Evolutionary conservation across 2,113 vertebrate genomes (phyloP).

Genomic region (Muscicapa adusta): DNA sequence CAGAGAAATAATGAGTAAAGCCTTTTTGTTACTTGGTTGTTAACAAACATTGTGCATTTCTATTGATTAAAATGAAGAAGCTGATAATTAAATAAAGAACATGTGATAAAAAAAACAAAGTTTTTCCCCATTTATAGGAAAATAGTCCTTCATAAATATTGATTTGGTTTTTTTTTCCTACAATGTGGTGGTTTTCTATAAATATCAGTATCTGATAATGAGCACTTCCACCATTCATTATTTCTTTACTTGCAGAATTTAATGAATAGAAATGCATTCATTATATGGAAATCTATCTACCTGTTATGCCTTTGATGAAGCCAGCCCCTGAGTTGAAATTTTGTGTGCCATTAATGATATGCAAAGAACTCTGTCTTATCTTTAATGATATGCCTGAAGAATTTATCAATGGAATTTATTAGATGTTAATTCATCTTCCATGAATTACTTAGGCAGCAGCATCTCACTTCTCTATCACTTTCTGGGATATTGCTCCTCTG

Average conservation of each 20-base stretch:
- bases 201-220: constrained; percentile 53
- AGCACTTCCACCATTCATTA: constrained; percentile 42
- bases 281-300: constrained; percentile 63
- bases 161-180: not conserved
- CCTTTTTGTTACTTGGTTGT: not conserved
- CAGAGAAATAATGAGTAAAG: not conserved
- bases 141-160: constrained; percentile 25
- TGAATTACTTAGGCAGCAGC: not conserved
- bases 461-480: not conserved
- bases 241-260: constrained; percentile 61
- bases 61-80: constrained; percentile 43
- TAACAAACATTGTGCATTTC: constrained; percentile 9
- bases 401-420: constrained; percentile 52
- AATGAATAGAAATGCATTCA: constrained; percentile 67
- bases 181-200: constrained; percentile 28
- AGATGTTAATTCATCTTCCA: constrained; percentile 18
- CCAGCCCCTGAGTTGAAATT: constrained; percentile 31
- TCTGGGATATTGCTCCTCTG: not conserved
- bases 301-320: constrained; percentile 54
- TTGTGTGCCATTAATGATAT: constrained; percentile 49
- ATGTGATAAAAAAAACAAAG: not conserved
- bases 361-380: constrained; percentile 46
- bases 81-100: not conserved
- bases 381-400: constrained; percentile 53
- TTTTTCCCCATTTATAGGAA: constrained; percentile 21